A percentile compares a stretch with the other conserved stretches of the same genome.
Conservation (phyloP, 1,140 invertebrate genomes). For the Eupeodes corollae region DNA sequence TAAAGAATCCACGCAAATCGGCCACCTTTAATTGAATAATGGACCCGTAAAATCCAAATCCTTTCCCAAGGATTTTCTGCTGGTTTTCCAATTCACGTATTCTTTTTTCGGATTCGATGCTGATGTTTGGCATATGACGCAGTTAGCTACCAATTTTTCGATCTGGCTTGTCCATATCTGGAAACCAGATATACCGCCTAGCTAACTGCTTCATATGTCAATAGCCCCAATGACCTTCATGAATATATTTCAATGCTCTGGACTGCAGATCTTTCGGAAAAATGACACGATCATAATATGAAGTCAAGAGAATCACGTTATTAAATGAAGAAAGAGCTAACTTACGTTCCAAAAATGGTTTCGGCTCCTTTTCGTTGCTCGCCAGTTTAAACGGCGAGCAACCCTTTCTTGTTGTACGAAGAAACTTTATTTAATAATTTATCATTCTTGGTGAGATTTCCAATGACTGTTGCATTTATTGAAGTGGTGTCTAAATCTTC, state of each 20-base stretch:
- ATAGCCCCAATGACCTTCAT: slow-evolving; percentile 31
- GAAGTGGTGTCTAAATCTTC: no score
- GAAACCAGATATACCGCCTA: slow-evolving; percentile 30
- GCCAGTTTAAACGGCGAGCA: background rate
- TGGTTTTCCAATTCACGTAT: background rate
- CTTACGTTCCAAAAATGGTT: background rate
- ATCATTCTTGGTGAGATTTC: no score
- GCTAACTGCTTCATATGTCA: slow-evolving; percentile 36
- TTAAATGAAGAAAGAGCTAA: background rate
- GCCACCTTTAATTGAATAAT: slow-evolving; percentile 27
- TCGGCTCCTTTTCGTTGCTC: background rate
- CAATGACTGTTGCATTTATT: no score
- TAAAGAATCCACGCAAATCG: slow-evolving; percentile 37
- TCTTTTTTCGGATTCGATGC: slow-evolving; percentile 13
- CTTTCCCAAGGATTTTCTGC: slow-evolving; percentile 25
- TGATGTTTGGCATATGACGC: background rate
- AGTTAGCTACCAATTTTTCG: slow-evolving; percentile 6
- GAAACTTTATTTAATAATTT: background rate
- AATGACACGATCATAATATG: background rate
- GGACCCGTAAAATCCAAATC: slow-evolving; percentile 40
- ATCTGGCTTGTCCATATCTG: slow-evolving; percentile 35
- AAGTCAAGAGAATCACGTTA: background rate
- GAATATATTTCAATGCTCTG: slow-evolving; percentile 20
- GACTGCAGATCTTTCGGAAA: background rate
- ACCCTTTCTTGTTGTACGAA: background rate